phyloP scores from a whole-genome alignment of 2,888 invertebrate genomes.

The Chromoteleia sp. region DNA sequence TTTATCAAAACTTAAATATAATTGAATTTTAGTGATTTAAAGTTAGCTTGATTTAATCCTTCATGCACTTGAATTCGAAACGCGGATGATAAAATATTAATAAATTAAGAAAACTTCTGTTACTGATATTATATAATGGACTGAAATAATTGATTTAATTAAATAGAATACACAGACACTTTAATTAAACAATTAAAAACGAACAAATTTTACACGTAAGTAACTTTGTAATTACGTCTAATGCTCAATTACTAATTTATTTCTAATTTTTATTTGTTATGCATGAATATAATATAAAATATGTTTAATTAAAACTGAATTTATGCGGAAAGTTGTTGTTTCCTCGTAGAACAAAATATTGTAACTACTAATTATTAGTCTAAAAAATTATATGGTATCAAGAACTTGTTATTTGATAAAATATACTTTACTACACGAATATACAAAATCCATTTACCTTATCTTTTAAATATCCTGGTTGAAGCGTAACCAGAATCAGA shows the following conservation, averaged over 20 bases:
- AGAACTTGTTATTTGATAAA: constrained; percentile 39
- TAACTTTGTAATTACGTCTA: not conserved
- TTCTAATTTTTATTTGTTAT: not conserved
- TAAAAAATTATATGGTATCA: not conserved
- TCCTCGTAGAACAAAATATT: not conserved
- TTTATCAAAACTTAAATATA: too few species aligned
- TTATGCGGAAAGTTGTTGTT: too few species aligned
- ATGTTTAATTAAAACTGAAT: constrained; percentile 8
- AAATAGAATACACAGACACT: too few species aligned
- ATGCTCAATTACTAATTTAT: not conserved
- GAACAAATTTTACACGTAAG: not conserved
- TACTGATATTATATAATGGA: too few species aligned
- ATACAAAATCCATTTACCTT: constrained; percentile 50
- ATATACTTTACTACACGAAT: constrained; percentile 16
- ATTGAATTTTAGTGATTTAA: too few species aligned
- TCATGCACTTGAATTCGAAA: too few species aligned
- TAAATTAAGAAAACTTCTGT: too few species aligned
- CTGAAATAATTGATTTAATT: too few species aligned
- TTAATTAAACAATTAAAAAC: not conserved
- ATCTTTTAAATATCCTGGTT: constrained; percentile 51
- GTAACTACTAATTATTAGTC: not conserved
- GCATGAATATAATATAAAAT: constrained; percentile 16
- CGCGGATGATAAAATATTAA: too few species aligned
- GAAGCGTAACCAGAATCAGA: constrained; percentile 56
- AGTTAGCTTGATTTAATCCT: too few species aligned